A percentile compares a stretch with the other conserved stretches of the same genome.
phyloP scores from a whole-genome alignment of 2,797 vertebrate species.

The Galago senegalensis region DNA sequence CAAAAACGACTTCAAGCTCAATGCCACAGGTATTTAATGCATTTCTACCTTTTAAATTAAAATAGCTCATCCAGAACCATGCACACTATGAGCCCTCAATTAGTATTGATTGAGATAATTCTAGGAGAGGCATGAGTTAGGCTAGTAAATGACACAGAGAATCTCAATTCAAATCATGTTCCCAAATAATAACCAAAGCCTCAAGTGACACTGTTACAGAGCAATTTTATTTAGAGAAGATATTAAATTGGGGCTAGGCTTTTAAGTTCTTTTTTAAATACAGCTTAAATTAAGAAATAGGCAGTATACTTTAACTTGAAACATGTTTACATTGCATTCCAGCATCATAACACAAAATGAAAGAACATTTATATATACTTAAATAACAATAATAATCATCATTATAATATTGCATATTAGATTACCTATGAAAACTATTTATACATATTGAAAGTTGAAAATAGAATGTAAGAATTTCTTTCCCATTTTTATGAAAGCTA shows the following conservation, averaged over 20 bases:
- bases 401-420: neutral
- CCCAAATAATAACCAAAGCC: slow-evolving; percentile 53
- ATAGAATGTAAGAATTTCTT: neutral
- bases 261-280: neutral
- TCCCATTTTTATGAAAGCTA: neutral
- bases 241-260: neutral
- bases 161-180: slow-evolving; percentile 83
- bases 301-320: neutral
- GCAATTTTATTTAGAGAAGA: slow-evolving; percentile 1
- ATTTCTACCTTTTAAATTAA: slow-evolving; percentile 81
- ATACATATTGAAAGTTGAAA: neutral
- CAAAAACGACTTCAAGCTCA: slow-evolving; percentile 69
- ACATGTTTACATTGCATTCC: neutral
- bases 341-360: neutral
- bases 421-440: neutral
- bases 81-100: slow-evolving; percentile 57
- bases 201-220: neutral
- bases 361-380: neutral
- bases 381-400: neutral
- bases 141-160: slow-evolving; percentile 69
- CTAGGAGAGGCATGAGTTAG: slow-evolving; percentile 69
- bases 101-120: slow-evolving; percentile 77
- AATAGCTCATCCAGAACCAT: slow-evolving; percentile 68
- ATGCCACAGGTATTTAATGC: slow-evolving; percentile 71
- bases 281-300: slow-evolving; percentile 45